Evolutionary conservation across 2,797 vertebrate genomes (phyloP), one percentile per base, ranked within the genome.

Genomic region (Erithacus rubecula): DNA sequence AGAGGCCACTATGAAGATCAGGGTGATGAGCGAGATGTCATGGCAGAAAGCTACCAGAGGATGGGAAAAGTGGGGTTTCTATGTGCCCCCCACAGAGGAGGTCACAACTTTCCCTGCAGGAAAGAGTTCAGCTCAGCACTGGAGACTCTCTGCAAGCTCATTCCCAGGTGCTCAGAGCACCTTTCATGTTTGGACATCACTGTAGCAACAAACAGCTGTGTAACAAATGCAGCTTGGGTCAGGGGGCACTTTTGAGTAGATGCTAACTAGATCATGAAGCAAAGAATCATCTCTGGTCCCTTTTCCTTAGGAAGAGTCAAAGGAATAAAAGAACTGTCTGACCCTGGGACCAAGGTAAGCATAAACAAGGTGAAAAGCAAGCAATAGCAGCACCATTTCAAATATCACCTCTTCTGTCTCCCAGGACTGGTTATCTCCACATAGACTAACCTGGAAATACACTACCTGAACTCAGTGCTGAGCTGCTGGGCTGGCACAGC

Each of bases 151-250:
- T 85, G 64, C 68, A 90, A 41, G 27, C 19, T 83, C 65, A 44
- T 30, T 29, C 23, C 21, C 14, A 3, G 39, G 19, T 70, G 53
- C 26, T 75, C 14, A 18, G 62, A 18, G 21, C 43, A 75, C 27
- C 44, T 55, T 2, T 4, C 27, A 37, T n/a, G 9, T 24, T 51
- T 62, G 69, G 26, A 36, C 37, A 90, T 6, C 0, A 0, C 29
- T 17, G n/a, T 6, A 14, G 43, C 23, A 74, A 74, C 17, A 49
- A 58, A 27, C 9, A 84, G 34, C 39, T 29, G 32, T 32, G 41
- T 47, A 44, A 76, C 14, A 52, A 77, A 30, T 6, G n/a, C 39
- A 62, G 56, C n/a, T 17, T 78, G 17, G 20, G 44, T 11, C 4
- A 0, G 27, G 26, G 26, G 22, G 1, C 29, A 43, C 58, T 79